These are phyloP conservation scores for Zhuqinia jingwanae DNA, from an alignment of 2,888 invertebrate species.

Conservation along the genomic window DNA sequence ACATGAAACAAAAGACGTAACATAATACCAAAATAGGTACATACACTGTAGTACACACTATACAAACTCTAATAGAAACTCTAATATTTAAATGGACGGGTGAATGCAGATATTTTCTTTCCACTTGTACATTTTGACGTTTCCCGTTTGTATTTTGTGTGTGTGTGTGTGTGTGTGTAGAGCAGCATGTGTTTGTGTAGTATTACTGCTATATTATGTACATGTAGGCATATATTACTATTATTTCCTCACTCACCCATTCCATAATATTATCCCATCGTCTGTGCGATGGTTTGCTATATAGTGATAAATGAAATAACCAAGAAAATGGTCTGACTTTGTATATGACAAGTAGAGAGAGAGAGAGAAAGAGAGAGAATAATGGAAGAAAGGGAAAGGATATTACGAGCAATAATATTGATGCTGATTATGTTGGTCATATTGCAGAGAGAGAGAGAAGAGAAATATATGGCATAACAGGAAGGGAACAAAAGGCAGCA, in stretches of 20 bases:
- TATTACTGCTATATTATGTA: no score
- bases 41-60: not conserved
- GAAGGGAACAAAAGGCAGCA: conserved; percentile 36
- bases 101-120: conserved; percentile 29
- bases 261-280: conserved; percentile 12
- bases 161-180: no score
- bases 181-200: no score
- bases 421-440: not conserved
- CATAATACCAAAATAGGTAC: not conserved
- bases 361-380: not conserved
- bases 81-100: not conserved
- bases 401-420: conserved; percentile 45
- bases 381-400: conserved; percentile 42
- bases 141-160: no score
- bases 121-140: conserved; percentile 20
- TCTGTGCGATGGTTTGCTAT: conserved; percentile 38
- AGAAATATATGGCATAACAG: conserved; percentile 2
- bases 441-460: not conserved
- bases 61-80: not conserved
- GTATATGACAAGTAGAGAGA: not conserved
- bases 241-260: conserved; percentile 38
- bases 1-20: no score
- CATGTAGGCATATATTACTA: no score
- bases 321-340: conserved; percentile 53
- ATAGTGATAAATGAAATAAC: conserved; percentile 59